Conservation (phyloP, 2,797 vertebrate species). For the Synanceia verrucosa region DNA sequence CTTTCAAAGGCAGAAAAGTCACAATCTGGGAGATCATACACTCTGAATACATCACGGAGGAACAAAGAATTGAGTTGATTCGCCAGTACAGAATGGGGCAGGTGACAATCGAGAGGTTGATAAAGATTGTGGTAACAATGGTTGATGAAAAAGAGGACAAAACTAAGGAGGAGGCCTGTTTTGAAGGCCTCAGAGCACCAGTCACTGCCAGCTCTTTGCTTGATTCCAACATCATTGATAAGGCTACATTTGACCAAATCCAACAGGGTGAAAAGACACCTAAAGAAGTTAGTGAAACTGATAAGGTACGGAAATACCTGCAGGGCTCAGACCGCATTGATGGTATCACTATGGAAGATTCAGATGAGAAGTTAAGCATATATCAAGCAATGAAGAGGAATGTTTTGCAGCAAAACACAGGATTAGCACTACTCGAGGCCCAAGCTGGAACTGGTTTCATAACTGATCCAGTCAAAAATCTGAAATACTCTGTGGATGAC, state of each 20-base stretch:
- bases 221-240: slow-evolving; percentile 85
- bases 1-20: slow-evolving; percentile 84
- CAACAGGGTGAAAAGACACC: slow-evolving; percentile 87
- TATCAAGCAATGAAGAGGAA: slow-evolving; percentile 91
- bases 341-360: slow-evolving; percentile 85
- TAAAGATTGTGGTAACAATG: slow-evolving; percentile 90
- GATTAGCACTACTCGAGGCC: slow-evolving; percentile 89
- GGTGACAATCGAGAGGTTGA: slow-evolving; percentile 90
- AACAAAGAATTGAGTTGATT: slow-evolving; percentile 89
- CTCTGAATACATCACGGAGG: slow-evolving; percentile 88
- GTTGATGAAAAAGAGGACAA: slow-evolving; percentile 87
- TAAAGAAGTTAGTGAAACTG: slow-evolving; percentile 85
- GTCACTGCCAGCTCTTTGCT: slow-evolving; percentile 82
- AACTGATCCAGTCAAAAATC: slow-evolving; percentile 88
- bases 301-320: slow-evolving; percentile 85
- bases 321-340: slow-evolving; percentile 87
- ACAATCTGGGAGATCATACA: slow-evolving; percentile 89
- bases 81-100: slow-evolving; percentile 83
- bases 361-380: slow-evolving; percentile 89
- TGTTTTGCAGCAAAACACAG: slow-evolving; percentile 87
- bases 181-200: slow-evolving; percentile 83
- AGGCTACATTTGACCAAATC: slow-evolving; percentile 83
- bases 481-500: slow-evolving; percentile 90
- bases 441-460: slow-evolving; percentile 95
- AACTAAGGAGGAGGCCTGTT: slow-evolving; percentile 79